Base-by-base conservation (phyloP, 2,113 vertebrate genomes). In the Nothoprocta perdicaria region DNA sequence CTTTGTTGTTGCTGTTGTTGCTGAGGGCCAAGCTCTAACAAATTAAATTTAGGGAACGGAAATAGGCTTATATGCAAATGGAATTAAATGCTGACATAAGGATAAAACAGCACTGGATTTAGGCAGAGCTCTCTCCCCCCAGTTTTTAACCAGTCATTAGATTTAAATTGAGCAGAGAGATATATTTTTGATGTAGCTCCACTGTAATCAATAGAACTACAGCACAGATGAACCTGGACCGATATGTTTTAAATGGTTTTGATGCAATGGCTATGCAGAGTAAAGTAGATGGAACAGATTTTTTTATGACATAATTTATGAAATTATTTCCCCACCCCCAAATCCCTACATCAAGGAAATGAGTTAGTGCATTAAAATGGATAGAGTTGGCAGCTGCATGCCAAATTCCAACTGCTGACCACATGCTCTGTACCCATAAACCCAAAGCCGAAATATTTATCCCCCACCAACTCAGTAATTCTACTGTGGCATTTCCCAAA, bases 61-160 rank as follows among this genome's bases (percentile, higher is more conserved):
- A 98, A 97, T 91, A 97, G 89, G 80, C 95, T 97, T 97, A 97
- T 96, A 97, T 97, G 97, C 95, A 98, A 97, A 97, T 97, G 87
- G 96, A 97, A 97, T 97, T 96, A 97, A 97, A 95, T 89, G 90
- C 96, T 96, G 96, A 96, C 83, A 97, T 93, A 95, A 97, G 96
- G 97, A 97, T 97, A 97, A 96, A 97, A 97, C 72, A 93, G 93
- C 68, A 83, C 89, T 96, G 96, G 94, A 95, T 97, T 95, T 97
- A 97, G 93, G 69, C 45, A 85, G 68, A 24, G 60, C 88, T 96
- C 86, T 92, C 87, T 57, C 81, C 86, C 92, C 77, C 0, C 14
- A 96, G 68, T 94, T 96, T 96, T 96, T 87, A 90, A 93, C 80
- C 95, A 96, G 95, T 97, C 90, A 93, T 95, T 93, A 97, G 86